phyloP scores from a whole-genome alignment of 2,888 invertebrate species.

The Platycnemis pennipes region DNA sequence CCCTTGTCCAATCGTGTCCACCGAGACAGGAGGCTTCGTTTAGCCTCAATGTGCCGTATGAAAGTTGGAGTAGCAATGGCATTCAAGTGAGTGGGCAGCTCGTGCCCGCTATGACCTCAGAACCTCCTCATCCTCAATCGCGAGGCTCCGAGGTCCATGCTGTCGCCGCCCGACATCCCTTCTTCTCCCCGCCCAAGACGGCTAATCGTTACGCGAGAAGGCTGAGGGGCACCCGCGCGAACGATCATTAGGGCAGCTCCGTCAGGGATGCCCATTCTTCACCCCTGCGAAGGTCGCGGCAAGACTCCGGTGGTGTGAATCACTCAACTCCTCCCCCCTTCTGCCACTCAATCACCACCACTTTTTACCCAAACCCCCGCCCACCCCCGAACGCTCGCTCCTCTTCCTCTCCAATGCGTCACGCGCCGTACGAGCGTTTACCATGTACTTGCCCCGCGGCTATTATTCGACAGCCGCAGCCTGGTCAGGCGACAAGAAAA shows the following conservation, averaged over 20 bases:
- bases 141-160: background rate
- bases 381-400: background rate
- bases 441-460: background rate
- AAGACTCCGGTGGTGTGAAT: background rate
- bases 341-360: no score
- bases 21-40: no score
- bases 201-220: background rate
- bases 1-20: no score
- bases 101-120: background rate
- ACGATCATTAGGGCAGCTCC: background rate
- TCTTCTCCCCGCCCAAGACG: background rate
- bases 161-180: background rate
- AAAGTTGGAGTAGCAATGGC: no score
- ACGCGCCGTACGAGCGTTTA: background rate
- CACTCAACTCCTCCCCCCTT: background rate
- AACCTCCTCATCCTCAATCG: background rate
- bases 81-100: background rate
- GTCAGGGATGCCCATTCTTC: background rate
- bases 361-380: background rate
- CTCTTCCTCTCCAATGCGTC: background rate
- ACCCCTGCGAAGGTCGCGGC: background rate
- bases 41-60: no score
- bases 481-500: background rate
- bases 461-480: background rate
- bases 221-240: background rate